phyloP scores from a whole-genome alignment of 2,113 vertebrate genomes.

The Myotis davidii region DNA sequence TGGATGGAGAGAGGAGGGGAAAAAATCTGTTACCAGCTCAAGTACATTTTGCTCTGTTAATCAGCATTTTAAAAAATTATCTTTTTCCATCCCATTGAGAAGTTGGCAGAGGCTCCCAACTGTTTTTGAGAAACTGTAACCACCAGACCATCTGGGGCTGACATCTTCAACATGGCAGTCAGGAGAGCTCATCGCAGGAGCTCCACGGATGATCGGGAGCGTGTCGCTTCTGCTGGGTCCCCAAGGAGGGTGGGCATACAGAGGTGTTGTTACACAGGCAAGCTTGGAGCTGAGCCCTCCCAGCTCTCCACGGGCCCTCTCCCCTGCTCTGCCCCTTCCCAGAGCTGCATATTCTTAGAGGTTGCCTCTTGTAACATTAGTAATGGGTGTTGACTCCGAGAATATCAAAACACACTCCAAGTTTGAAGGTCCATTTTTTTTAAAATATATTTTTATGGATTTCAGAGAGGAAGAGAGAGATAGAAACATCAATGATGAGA shows the following conservation, averaged over 20 bases:
- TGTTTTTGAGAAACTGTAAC: constrained; percentile 71
- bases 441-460: too few species aligned
- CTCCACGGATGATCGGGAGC: constrained; percentile 26
- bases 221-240: background rate
- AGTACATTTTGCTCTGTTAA: constrained; percentile 81
- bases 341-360: background rate
- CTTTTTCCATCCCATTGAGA: constrained; percentile 69
- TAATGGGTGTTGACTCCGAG: constrained; percentile 81
- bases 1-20: constrained; percentile 47
- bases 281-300: background rate
- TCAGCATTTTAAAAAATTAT: constrained; percentile 73
- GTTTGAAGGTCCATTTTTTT: constrained; percentile 39
- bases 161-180: constrained; percentile 81
- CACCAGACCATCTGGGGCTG: constrained; percentile 77
- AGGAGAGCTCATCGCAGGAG: constrained; percentile 61
- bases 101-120: constrained; percentile 75
- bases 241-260: constrained; percentile 13
- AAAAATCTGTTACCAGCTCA: constrained; percentile 77
- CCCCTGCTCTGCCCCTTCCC: background rate
- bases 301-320: fast-evolving
- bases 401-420: constrained; percentile 78
- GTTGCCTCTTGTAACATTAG: constrained; percentile 75
- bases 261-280: background rate
- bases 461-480: too few species aligned
- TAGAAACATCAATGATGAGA: too few species aligned